phyloP scores from a whole-genome alignment of 2,888 invertebrate species.

The Yponomeuta plumbellus region DNA sequence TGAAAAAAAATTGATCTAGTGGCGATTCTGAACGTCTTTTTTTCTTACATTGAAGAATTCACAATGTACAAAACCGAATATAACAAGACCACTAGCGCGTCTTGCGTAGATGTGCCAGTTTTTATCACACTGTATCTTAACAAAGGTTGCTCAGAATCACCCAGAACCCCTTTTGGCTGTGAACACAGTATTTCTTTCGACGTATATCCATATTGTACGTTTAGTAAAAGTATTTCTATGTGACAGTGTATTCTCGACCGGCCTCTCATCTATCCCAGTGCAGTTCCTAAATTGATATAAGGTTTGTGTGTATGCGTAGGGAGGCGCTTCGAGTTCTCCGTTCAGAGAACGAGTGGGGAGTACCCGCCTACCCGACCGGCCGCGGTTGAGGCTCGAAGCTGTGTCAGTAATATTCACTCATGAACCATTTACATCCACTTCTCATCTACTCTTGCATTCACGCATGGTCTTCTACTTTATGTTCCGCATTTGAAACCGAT shows the following conservation, averaged over 20 bases:
- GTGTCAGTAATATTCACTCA: slow-evolving; percentile 58
- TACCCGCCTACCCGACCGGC: slow-evolving; percentile 90
- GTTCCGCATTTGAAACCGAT: not conserved
- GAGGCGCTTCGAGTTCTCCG: slow-evolving; percentile 83
- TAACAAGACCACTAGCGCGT: too few species aligned
- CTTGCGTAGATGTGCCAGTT: too few species aligned
- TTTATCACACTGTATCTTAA: too few species aligned
- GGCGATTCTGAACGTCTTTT: too few species aligned
- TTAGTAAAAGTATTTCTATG: not conserved
- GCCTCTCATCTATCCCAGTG: not conserved
- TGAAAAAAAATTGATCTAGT: too few species aligned
- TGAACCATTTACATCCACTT: slow-evolving; percentile 18
- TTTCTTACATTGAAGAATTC: too few species aligned
- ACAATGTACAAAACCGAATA: too few species aligned
- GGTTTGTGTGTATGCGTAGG: slow-evolving; percentile 38
- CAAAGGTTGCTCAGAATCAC: too few species aligned
- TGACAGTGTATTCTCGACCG: not conserved
- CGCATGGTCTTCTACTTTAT: not conserved
- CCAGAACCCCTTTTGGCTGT: too few species aligned
- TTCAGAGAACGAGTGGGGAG: slow-evolving; percentile 93
- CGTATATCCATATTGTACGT: too few species aligned
- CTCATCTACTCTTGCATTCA: not conserved
- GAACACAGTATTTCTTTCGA: too few species aligned
- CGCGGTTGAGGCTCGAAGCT: slow-evolving; percentile 89
- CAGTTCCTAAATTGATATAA: not conserved